Evolutionary conservation across 2,888 invertebrate genomes (phyloP).

Genomic region (Drosophila anomalata): DNA sequence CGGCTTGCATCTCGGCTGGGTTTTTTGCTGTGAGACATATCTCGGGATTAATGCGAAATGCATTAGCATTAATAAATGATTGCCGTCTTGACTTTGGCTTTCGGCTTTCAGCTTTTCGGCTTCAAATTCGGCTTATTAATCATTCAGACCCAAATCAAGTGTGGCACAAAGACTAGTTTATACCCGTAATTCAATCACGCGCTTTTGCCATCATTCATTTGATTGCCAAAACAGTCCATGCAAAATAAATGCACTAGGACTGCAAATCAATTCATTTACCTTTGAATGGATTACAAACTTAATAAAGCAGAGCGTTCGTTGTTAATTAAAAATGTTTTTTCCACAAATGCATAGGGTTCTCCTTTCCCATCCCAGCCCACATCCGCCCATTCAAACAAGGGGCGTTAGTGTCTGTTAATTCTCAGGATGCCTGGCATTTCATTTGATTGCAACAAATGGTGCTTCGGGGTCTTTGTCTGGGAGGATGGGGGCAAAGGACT

Average conservation of each 20-base stretch:
- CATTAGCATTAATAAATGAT: slow-evolving; percentile 68
- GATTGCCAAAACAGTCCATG: slow-evolving; percentile 35
- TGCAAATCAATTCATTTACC: slow-evolving; percentile 44
- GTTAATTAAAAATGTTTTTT: slow-evolving; percentile 44
- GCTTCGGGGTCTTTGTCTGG: slow-evolving; percentile 27
- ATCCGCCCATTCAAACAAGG: background rate
- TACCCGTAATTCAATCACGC: slow-evolving; percentile 18
- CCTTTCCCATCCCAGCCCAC: background rate
- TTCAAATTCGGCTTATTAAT: slow-evolving; percentile 18
- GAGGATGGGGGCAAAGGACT: background rate
- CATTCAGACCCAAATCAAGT: slow-evolving; percentile 30
- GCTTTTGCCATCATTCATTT: slow-evolving; percentile 48
- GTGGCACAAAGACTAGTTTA: slow-evolving; percentile 12
- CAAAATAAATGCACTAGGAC: slow-evolving; percentile 41
- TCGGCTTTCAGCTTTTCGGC: slow-evolving; percentile 11
- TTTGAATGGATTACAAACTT: slow-evolving; percentile 65
- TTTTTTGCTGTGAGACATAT: slow-evolving; percentile 36
- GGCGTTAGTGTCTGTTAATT: slow-evolving; percentile 51
- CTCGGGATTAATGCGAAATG: slow-evolving; percentile 66
- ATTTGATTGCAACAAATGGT: slow-evolving; percentile 63
- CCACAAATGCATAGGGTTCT: slow-evolving; percentile 22
- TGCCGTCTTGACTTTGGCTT: slow-evolving; percentile 41
- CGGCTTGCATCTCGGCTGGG: slow-evolving; percentile 57
- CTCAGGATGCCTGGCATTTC: slow-evolving; percentile 59
- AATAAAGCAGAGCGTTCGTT: slow-evolving; percentile 49